Percentiles rank a stretch among this genome's conserved stretches.
Evolutionary conservation across 2,113 vertebrate genomes (phyloP).

Genomic region (Charina bottae): DNA sequence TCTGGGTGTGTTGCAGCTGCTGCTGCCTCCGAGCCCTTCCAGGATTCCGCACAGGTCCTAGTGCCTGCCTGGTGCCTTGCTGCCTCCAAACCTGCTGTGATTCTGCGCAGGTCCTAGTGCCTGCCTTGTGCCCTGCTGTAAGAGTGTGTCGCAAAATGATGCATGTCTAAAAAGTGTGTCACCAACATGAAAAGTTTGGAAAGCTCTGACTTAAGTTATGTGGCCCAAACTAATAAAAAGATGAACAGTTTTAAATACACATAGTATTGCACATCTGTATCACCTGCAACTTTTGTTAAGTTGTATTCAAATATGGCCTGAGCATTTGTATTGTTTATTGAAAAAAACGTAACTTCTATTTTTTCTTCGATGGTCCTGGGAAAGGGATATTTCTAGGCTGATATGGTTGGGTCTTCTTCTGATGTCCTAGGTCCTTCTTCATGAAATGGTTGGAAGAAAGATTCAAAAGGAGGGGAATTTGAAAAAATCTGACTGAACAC

Average conservation of each 20-base stretch:
- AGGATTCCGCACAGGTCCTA: too few relatives aligned
- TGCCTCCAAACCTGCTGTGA: too few relatives aligned
- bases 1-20: too few relatives aligned
- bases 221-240: background rate
- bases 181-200: too few relatives aligned
- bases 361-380: background rate
- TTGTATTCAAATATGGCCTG: background rate
- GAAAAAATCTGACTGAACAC: background rate
- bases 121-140: too few relatives aligned
- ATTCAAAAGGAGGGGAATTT: background rate
- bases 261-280: background rate
- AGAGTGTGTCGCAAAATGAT: too few relatives aligned
- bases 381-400: background rate
- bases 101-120: too few relatives aligned
- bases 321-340: background rate
- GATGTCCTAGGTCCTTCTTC: background rate
- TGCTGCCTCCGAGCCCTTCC: too few relatives aligned
- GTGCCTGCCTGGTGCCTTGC: too few relatives aligned
- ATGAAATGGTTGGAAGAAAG: background rate
- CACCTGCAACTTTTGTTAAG: too few relatives aligned
- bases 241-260: background rate
- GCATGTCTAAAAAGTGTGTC: too few relatives aligned
- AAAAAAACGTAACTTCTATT: background rate
- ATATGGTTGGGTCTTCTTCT: background rate
- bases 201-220: rapidly evolving